A percentile compares a stretch with the other conserved stretches of the same genome.
These are phyloP conservation scores for Trididemnum miniatum DNA, from an alignment of 23 tunicate species.

Conservation along the genomic window DNA sequence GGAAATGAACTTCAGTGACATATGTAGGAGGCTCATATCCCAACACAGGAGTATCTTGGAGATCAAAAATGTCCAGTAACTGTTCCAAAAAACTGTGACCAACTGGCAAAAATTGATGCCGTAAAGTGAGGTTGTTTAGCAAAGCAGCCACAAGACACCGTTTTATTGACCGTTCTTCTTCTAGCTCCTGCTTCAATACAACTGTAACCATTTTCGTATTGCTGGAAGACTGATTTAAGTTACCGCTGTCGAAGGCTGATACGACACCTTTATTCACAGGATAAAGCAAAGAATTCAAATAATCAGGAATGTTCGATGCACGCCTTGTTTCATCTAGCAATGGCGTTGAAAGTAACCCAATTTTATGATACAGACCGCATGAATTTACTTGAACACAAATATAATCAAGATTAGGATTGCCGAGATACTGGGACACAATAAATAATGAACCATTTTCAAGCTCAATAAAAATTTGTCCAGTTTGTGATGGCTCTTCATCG, in stretches of 20 bases:
- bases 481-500: conserved; percentile 4
- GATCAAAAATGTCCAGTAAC: conserved; percentile 57
- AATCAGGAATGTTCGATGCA: not conserved
- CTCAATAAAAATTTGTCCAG: conserved; percentile 34
- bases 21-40: conserved; percentile 87
- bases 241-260: conserved; percentile 1
- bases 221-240: not conserved
- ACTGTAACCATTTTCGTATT: conserved; percentile 59
- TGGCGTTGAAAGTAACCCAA: conserved; percentile 1
- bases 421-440: conserved; percentile 39
- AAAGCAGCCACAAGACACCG: conserved; percentile 47
- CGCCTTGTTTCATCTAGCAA: not conserved
- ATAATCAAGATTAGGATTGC: conserved; percentile 66
- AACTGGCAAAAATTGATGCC: conserved; percentile 42
- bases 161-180: conserved; percentile 41
- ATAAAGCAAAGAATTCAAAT: conserved; percentile 9
- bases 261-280: conserved; percentile 16
- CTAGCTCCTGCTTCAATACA: conserved; percentile 61
- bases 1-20: conserved; percentile 75
- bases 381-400: conserved; percentile 33
- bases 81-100: conserved; percentile 73
- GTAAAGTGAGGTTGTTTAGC: conserved; percentile 17
- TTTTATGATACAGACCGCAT: conserved; percentile 14
- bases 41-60: conserved; percentile 62
- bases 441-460: conserved; percentile 42